Conservation (phyloP, 1,140 invertebrate species). For the Coboldia fuscipes region DNA sequence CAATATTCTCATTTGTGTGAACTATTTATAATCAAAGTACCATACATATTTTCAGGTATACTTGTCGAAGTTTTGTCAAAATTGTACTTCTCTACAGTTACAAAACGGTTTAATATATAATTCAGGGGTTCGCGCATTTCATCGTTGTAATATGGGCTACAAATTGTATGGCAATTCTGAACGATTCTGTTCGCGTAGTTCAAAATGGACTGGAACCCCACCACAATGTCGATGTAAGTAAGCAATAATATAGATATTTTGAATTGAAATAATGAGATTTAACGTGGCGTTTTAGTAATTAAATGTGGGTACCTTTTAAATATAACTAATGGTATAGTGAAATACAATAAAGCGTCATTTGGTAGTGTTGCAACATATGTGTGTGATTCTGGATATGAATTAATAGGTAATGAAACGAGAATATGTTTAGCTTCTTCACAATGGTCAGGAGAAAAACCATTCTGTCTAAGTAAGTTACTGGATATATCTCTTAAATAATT, state of each 20-base stretch:
- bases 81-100: conserved; percentile 11
- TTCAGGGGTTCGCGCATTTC: conserved; percentile 17
- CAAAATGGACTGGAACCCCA: conserved; percentile 25
- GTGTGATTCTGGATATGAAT: conserved; percentile 27
- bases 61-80: no score
- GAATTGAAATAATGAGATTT: neutral
- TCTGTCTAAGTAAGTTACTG: conserved; percentile 21
- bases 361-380: conserved; percentile 26
- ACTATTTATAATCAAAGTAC: no score
- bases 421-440: conserved; percentile 26
- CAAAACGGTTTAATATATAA: conserved; percentile 21
- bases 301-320: conserved; percentile 2
- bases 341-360: conserved; percentile 13
- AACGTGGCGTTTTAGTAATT: conserved; percentile 2
- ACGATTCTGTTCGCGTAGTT: conserved; percentile 24
- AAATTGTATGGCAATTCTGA: conserved; percentile 20
- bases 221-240: conserved; percentile 25
- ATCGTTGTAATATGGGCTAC: conserved; percentile 29
- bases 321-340: conserved; percentile 2
- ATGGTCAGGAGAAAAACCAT: conserved; percentile 26
- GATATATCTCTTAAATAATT: neutral
- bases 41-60: no score
- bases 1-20: conserved; percentile 3
- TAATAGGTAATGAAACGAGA: conserved; percentile 22
- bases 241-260: neutral